Percentiles rank a stretch among this genome's conserved stretches.
phyloP scores from a whole-genome alignment of 2,888 invertebrate genomes.

The Megamerina dolium region DNA sequence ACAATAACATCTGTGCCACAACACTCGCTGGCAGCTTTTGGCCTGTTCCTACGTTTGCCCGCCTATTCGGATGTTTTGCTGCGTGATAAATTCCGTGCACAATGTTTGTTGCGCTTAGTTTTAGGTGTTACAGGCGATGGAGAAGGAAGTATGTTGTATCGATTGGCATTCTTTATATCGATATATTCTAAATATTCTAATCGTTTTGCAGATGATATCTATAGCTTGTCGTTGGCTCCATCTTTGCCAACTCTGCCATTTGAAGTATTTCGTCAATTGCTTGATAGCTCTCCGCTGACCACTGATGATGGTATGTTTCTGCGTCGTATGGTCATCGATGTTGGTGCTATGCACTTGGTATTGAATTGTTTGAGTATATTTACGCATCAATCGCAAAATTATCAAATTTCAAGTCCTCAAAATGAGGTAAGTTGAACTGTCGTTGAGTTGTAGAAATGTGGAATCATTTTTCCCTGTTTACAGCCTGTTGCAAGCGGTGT shows the following conservation, averaged over 20 bases:
- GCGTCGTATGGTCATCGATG: slow-evolving; percentile 71
- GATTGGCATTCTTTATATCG: neutral
- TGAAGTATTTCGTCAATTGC: slow-evolving; percentile 59
- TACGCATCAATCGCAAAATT: slow-evolving; percentile 67
- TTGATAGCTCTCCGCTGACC: slow-evolving; percentile 69
- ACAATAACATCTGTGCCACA: slow-evolving; percentile 69
- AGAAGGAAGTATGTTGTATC: slow-evolving; percentile 64
- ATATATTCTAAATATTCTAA: neutral
- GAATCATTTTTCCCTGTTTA: too few relatives aligned
- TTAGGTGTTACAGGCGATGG: slow-evolving; percentile 89
- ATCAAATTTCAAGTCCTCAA: slow-evolving; percentile 44
- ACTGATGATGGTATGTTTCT: slow-evolving; percentile 72
- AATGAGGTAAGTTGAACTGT: slow-evolving; percentile 25
- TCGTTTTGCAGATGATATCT: slow-evolving; percentile 57
- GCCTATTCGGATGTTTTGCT: slow-evolving; percentile 87
- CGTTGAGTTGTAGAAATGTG: too few relatives aligned
- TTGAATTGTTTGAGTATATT: slow-evolving; percentile 84
- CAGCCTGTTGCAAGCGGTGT: slow-evolving; percentile 22
- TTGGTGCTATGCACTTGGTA: slow-evolving; percentile 79
- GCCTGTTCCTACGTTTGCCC: slow-evolving; percentile 79
- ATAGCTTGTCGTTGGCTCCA: slow-evolving; percentile 62
- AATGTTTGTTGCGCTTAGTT: slow-evolving; percentile 77
- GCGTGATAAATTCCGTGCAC: slow-evolving; percentile 75
- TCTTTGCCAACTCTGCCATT: slow-evolving; percentile 57
- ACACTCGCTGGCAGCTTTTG: slow-evolving; percentile 87